A percentile compares a stretch with the other conserved stretches of the same genome.
These are phyloP conservation scores for Toxotes chatareus DNA, from an alignment of 2,113 vertebrate genomes.

Conservation along the genomic window DNA sequence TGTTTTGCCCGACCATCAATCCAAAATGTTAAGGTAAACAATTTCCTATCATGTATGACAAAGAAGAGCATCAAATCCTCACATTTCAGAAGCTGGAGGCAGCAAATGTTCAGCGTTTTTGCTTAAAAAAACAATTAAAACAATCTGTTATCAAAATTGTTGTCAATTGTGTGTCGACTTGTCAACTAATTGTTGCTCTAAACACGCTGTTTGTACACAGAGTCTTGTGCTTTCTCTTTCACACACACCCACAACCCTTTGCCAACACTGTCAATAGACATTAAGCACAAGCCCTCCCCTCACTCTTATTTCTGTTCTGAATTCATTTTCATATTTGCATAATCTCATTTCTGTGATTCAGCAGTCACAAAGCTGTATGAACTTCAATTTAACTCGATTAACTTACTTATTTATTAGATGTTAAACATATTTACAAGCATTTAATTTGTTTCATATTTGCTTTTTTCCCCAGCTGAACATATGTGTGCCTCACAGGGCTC, in stretches of 20 bases:
- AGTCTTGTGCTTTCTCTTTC: neutral
- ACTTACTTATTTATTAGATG: neutral
- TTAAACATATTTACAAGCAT: conserved; percentile 22
- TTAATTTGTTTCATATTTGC: conserved; percentile 31
- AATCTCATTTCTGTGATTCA: conserved; percentile 27
- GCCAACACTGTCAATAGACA: conserved; percentile 5
- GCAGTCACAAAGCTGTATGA: neutral
- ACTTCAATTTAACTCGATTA: conserved; percentile 19
- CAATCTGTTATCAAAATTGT: neutral
- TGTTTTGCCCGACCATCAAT: neutral
- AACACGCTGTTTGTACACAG: neutral
- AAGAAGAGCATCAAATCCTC: neutral
- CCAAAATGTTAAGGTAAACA: too few relatives aligned
- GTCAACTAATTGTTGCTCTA: neutral
- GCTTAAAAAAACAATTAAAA: too few relatives aligned
- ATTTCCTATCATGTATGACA: neutral
- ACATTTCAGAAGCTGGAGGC: neutral
- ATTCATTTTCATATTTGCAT: conserved; percentile 35
- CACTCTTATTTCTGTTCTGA: conserved; percentile 8
- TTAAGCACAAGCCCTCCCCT: conserved; percentile 1
- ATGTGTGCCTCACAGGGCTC: conserved; percentile 20
- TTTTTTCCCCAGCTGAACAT: neutral
- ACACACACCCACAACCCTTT: neutral
- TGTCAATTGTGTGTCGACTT: neutral
- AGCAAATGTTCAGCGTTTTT: too few relatives aligned